Evolutionary conservation across 1,140 invertebrate genomes (phyloP).

Genomic region (Penaeus japonicus): DNA sequence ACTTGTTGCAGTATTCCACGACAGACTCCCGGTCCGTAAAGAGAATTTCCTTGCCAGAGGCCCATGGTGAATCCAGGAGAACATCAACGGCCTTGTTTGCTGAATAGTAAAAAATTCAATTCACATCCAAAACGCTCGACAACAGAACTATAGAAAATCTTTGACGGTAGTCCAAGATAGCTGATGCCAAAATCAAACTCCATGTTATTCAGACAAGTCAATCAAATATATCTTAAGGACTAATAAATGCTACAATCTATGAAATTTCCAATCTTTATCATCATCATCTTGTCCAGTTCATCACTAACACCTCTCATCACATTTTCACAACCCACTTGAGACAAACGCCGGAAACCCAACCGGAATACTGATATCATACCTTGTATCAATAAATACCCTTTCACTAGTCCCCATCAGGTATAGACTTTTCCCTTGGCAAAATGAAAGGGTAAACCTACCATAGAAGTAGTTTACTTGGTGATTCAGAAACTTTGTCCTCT

Average conservation of each 20-base stretch:
- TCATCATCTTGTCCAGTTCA: no score
- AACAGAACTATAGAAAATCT: neutral
- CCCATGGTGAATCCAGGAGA: conserved; percentile 91
- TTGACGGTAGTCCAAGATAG: neutral
- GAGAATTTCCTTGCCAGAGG: conserved; percentile 76
- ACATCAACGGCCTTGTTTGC: conserved; percentile 89
- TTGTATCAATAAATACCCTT: neutral
- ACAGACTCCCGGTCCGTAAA: conserved; percentile 84
- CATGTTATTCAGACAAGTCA: no score
- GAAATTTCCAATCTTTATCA: no score
- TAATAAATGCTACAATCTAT: no score
- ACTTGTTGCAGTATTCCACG: conserved; percentile 80
- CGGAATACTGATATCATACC: neutral
- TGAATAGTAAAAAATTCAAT: conserved; percentile 60
- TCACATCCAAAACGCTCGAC: neutral
- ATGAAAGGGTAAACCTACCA: conserved; percentile 68
- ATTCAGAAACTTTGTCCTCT: conserved; percentile 93
- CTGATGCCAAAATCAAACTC: no score
- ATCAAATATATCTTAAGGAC: no score
- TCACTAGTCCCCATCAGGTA: neutral
- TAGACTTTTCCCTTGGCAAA: neutral
- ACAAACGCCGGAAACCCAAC: no score
- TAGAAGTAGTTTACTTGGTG: conserved; percentile 95
- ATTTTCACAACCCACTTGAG: no score
- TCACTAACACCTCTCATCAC: no score